A percentile compares a stretch with the other conserved stretches of the same genome.
Conservation (phyloP, 2,888 invertebrate genomes). For the Baronia brevicornis region DNA sequence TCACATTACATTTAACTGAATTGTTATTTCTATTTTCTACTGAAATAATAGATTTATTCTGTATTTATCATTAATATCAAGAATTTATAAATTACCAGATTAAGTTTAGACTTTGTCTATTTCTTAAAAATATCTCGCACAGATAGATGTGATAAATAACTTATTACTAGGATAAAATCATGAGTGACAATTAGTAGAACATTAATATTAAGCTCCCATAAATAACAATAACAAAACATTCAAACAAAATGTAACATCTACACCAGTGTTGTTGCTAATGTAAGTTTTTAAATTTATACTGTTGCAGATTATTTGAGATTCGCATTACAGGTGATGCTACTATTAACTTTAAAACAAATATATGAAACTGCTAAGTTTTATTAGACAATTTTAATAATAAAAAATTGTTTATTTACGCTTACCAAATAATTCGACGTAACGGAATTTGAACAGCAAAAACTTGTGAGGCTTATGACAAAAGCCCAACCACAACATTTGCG, state of each 20-base stretch:
- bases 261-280: constrained; percentile 2
- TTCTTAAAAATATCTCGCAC: constrained; percentile 13
- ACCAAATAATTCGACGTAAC: too few relatives aligned
- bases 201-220: constrained; percentile 35
- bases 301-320: too few relatives aligned
- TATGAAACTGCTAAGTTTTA: too few relatives aligned
- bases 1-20: constrained; percentile 19
- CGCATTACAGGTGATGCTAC: too few relatives aligned
- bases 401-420: too few relatives aligned
- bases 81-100: constrained; percentile 9
- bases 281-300: too few relatives aligned
- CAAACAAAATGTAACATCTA: constrained; percentile 14
- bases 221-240: constrained; percentile 53
- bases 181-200: constrained; percentile 21
- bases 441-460: too few relatives aligned
- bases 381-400: too few relatives aligned
- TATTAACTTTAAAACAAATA: too few relatives aligned
- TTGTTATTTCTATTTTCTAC: not conserved
- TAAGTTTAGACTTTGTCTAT: constrained; percentile 18
- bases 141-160: constrained; percentile 20
- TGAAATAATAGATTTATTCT: constrained; percentile 10
- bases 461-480: too few relatives aligned
- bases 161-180: constrained; percentile 21
- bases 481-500: too few relatives aligned
- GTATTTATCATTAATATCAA: constrained; percentile 17